A percentile compares a stretch with the other conserved stretches of the same genome.
These are phyloP conservation scores for Carettochelys insculpta DNA, from an alignment of 2,113 vertebrate genomes.

Conservation along the genomic window DNA sequence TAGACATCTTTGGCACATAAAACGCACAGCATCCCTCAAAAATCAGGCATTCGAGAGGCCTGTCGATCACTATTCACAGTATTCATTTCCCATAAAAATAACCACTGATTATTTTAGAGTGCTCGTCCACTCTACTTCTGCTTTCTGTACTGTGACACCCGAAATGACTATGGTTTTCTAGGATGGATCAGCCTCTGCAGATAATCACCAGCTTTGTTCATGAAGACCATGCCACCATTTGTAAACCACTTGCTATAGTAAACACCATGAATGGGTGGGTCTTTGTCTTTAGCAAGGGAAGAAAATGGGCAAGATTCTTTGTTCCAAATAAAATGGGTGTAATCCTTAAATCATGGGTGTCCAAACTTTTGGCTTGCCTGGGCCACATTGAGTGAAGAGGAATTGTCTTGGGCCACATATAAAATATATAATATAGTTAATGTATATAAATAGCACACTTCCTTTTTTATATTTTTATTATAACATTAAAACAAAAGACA, in stretches of 20 bases:
- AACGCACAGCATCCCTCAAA: background rate
- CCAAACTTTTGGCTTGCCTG: too few relatives aligned
- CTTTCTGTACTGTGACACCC: background rate
- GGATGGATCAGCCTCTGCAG: background rate
- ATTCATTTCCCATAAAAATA: background rate
- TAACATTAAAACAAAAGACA: too few relatives aligned
- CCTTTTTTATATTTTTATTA: too few relatives aligned
- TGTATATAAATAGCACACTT: too few relatives aligned
- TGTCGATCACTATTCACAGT: background rate
- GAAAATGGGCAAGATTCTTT: background rate
- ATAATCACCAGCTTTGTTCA: background rate
- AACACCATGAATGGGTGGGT: background rate
- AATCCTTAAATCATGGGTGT: too few relatives aligned
- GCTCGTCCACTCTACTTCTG: background rate
- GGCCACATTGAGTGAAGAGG: too few relatives aligned
- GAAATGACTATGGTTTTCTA: conserved; percentile 1
- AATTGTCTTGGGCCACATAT: too few relatives aligned
- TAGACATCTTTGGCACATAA: background rate
- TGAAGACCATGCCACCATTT: background rate
- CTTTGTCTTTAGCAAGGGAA: background rate
- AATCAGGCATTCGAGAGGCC: background rate
- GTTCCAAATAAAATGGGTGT: background rate
- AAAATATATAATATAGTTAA: too few relatives aligned
- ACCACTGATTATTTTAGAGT: background rate
- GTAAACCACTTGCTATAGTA: background rate